A percentile compares a stretch with the other conserved stretches of the same genome.
phyloP scores from a whole-genome alignment of 2,113 vertebrate species.

The Halichoeres trimaculatus region DNA sequence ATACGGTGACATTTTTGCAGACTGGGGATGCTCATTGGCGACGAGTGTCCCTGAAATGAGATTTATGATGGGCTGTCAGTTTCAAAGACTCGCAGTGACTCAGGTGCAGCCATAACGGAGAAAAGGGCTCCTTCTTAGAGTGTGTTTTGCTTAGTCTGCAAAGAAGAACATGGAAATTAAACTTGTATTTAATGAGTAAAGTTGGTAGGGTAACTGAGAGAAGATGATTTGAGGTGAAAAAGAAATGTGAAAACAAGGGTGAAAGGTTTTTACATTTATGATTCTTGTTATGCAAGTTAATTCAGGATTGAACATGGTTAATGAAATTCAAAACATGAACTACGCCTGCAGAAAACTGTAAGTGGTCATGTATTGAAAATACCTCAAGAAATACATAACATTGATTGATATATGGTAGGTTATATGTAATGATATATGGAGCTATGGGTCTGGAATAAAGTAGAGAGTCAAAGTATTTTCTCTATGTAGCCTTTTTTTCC shows the following conservation, averaged over 20 bases:
- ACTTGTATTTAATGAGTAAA: slow-evolving; percentile 2
- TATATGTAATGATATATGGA: too few relatives aligned
- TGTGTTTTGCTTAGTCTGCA: slow-evolving; percentile 10
- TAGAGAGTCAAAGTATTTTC: too few relatives aligned
- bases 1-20: slow-evolving; percentile 62
- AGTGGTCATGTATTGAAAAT: too few relatives aligned
- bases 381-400: too few relatives aligned
- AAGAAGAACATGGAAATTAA: slow-evolving; percentile 28
- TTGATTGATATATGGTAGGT: too few relatives aligned
- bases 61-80: slow-evolving; percentile 71
- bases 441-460: too few relatives aligned
- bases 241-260: neutral
- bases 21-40: slow-evolving; percentile 61
- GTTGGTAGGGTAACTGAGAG: slow-evolving; percentile 14
- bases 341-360: too few relatives aligned
- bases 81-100: slow-evolving; percentile 52
- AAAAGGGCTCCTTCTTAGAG: slow-evolving; percentile 1
- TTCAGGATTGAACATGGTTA: too few relatives aligned
- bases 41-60: slow-evolving; percentile 70
- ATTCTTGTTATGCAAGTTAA: neutral
- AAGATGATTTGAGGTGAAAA: neutral
- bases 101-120: slow-evolving; percentile 20
- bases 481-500: too few relatives aligned
- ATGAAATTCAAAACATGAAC: too few relatives aligned
- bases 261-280: slow-evolving; percentile 1